Conservation (phyloP, 2,888 invertebrate species). For the Ramazzottius varieornatus region DNA sequence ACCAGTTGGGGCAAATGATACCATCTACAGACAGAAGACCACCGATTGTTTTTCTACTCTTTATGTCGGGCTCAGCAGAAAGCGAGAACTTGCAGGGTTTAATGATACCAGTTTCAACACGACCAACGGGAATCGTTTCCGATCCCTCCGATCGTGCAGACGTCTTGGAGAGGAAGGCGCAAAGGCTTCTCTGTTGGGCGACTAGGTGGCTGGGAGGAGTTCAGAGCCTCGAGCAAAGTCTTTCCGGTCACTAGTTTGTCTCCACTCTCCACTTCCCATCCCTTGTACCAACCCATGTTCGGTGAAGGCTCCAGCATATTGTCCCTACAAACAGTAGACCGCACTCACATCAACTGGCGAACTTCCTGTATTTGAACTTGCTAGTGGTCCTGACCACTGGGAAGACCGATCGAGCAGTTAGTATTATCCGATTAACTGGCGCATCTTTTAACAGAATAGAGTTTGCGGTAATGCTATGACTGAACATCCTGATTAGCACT, state of each 20-base stretch:
- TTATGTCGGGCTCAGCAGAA: background rate
- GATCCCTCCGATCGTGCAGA: conserved; percentile 99
- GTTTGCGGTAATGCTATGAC: no score
- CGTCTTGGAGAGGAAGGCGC: conserved; percentile 94
- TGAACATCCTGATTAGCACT: no score
- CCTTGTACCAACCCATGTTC: conserved; percentile 89
- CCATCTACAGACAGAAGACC: conserved; percentile 30
- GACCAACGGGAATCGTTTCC: conserved; percentile 98
- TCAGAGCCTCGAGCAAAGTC: conserved; percentile 83
- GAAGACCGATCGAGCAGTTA: no score
- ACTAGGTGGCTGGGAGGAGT: conserved; percentile 74
- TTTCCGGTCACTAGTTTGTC: conserved; percentile 78
- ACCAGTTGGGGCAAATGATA: conserved; percentile 85
- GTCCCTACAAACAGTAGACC: conserved; percentile 43
- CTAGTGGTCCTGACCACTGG: no score
- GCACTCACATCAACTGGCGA: no score
- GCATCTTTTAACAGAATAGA: no score
- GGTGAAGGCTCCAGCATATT: conserved; percentile 90
- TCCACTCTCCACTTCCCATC: conserved; percentile 81
- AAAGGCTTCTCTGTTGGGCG: conserved; percentile 91
- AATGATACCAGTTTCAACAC: conserved; percentile 91
- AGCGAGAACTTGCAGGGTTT: conserved; percentile 43
- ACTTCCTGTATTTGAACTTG: no score
- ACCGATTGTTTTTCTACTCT: background rate
- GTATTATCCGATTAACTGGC: no score